phyloP scores from a whole-genome alignment of 2,113 vertebrate genomes.

The Elanoides forficatus region DNA sequence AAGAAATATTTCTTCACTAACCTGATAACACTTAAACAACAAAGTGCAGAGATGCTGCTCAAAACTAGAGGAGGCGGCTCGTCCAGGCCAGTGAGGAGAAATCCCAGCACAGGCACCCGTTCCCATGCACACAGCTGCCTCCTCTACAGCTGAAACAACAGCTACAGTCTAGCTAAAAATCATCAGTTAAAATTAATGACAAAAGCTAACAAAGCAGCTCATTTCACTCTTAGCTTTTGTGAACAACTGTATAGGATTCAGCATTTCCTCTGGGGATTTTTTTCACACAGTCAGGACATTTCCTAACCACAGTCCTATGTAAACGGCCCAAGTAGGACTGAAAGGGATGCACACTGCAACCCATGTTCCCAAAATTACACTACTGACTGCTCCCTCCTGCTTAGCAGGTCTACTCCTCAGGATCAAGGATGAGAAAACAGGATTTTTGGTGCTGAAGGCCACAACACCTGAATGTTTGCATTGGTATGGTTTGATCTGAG shows the following conservation, averaged over 20 bases:
- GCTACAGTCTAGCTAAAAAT: not conserved
- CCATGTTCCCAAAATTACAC: rapidly evolving
- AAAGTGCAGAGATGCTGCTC: not conserved
- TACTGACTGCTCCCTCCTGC: not conserved
- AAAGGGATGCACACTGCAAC: not conserved
- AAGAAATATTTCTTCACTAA: not conserved
- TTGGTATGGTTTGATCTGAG: not conserved
- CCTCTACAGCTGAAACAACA: rapidly evolving
- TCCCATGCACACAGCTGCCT: not conserved
- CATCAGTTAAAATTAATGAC: not conserved
- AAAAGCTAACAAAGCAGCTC: not conserved
- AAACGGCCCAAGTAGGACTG: not conserved
- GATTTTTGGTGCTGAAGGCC: not conserved
- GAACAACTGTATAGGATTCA: not conserved
- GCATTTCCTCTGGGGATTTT: not conserved
- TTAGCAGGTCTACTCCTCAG: not conserved
- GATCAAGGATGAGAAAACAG: not conserved
- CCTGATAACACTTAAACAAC: not conserved
- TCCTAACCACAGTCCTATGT: not conserved
- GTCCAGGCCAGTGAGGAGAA: rapidly evolving
- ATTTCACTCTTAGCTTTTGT: not conserved
- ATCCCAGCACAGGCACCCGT: not conserved
- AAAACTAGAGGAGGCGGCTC: not conserved
- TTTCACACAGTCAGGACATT: not conserved
- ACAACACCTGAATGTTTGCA: not conserved